Evolutionary conservation across 2,888 invertebrate genomes (phyloP), one percentile per base, ranked within the genome.

Genomic region (Chironomus tentans): DNA sequence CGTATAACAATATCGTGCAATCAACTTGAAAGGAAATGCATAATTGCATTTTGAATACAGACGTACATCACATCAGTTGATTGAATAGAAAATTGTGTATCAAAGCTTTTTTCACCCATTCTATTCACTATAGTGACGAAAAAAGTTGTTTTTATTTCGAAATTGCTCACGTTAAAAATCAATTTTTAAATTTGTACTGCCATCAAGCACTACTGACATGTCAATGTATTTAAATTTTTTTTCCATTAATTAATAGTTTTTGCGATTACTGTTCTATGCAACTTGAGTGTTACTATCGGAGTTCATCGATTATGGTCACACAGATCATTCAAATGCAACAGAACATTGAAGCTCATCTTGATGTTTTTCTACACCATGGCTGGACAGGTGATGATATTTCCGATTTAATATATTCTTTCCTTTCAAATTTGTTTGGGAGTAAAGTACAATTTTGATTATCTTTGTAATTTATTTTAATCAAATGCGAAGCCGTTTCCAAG

Each of bases 261-360:
- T 77, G 80, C 85, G 24, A 87, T 88, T 77, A 87, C 92, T 80
- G 89, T 89, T 84, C 85, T 87, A 13, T 90, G 92, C n/a, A 92
- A 91, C 18, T 90, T 92, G 80, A 92, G 92, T 10, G 92, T 93
- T 78, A 92, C 92, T 10, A 92, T 92, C 5, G 93, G 93, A 70
- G 93, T 89, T 1, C 93, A 93, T 81, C 86, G 93, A 77, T 85
- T 93, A 77, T 93, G 93, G 93, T 92, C 92, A 0, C 93, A 93
- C 81, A 86, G 90, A 78, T 89, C 92, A 0, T 93, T 92, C 83
- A 89, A 89, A 79, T 93, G 92, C 7, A 88, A 86, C 78, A 85
- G 90, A 84, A 91, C 91, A 0, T 84, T 93, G 77, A 84, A 90
- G 77, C 82, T 92, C 70, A 81, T 92, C 21, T 85, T 93, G 70